Evolutionary conservation across 2,888 invertebrate species (phyloP), one percentile per base, ranked within the genome.

Genomic region (Mesorhabditis spiculigera): DNA sequence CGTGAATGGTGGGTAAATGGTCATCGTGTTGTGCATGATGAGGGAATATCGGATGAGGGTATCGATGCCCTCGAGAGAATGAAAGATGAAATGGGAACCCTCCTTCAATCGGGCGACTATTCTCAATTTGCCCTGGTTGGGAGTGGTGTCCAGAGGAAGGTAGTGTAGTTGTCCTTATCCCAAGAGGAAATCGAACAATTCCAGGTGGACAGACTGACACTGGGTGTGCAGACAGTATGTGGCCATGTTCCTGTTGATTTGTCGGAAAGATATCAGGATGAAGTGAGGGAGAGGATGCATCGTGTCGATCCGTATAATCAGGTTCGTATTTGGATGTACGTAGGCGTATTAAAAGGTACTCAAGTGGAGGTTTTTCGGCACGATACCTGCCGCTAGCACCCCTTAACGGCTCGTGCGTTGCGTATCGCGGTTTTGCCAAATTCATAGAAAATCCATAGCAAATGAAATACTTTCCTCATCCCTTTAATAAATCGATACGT

Each of bases 141-240:
- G 58, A 85, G 84, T 73, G 86, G 86, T 10, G 80, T 86, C 41
- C 86, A 86, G 71, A 73, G 76, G 63, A 86, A 86, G 69, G 84
- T 73, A 43, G 2, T 6, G 13, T 5, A 43, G 58, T 66, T 13
- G 10, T 67, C 63, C 41, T 13, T 10, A n/a, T 67, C 6, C 6
- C 10, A 43, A 13, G 13, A n/a, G 6, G 6, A 44, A 44, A 43
- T 43, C 13, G 10, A 10, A 45, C 45, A 10, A 45, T 28, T 58
- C 4, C 44, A 71, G 75, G 75, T 85, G 10, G 86, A 86, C 68
- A 80, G 86, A 5, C 66, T 86, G 44, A 85, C 85, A 5, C 73
- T 86, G 66, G 86, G 86, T 62, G 80, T 85, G n/a, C 86, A 86
- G 71, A 85, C 86, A 4, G 85, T 86, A 4, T 83, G 80, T 50